Base-by-base conservation (phyloP, 2,888 invertebrate species). In the Spicauda simplicius region DNA sequence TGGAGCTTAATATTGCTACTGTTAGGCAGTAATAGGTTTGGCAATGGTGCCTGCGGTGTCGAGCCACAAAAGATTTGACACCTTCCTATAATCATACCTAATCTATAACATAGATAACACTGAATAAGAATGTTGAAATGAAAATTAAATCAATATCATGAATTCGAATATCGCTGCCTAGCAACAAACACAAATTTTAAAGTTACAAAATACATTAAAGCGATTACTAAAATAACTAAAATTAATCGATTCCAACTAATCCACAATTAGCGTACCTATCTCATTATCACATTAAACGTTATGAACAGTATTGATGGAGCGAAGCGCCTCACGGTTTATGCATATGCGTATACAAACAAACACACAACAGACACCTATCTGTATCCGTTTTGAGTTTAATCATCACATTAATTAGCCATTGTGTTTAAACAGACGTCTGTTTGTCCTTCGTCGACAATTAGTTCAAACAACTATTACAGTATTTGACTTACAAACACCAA, bases 331-430 rank as follows among this genome's bases (percentile, higher is more conserved):
- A 19, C 18, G 7, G 58, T 58, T 58, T 58, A 58, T 45, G 20
- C 19, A 41, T 37, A 48, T 48, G 33, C 77, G 67, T 65, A 70
- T 64, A 74, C 70, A 74, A 74, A 78, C 82, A 87, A 85, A 87
- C 77, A 85, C 80, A 85, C 86, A 85, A 86, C 84, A 84, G 83
- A 82, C 81, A 82, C 81, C 79, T 86, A 86, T 80, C 78, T 85
- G 80, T 87, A 86, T 84, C 84, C 83, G 82, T 85, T 90, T 88
- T 85, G 81, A 85, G 88, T 87, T 82, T 85, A 86, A 88, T 87
- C 85, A 88, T 87, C 81, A 84, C 82, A 87, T 90, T 91, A 91
- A 92, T 92, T 91, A 91, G 87, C 85, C 78, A 78, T 76, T 73
- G 77, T 91, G 84, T 91, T 91, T 87, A 88, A 87, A 82, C 80